These are phyloP conservation scores for Parauchenoglanis ngamensis DNA, from an alignment of 2,797 vertebrate species.

Conservation along the genomic window DNA sequence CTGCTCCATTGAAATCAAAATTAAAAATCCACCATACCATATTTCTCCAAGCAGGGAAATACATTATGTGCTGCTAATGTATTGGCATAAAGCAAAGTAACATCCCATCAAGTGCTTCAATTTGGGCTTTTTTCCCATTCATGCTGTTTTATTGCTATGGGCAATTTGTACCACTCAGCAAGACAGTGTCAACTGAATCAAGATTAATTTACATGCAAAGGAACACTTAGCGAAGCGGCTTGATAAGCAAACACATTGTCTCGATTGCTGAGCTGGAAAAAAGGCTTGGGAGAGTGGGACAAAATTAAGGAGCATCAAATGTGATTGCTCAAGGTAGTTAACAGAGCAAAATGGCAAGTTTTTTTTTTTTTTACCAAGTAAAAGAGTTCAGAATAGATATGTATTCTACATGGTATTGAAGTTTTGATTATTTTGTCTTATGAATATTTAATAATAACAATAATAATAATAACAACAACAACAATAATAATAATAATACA, in stretches of 20 bases:
- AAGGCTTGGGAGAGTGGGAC: conserved; percentile 67
- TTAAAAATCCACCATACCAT: conserved; percentile 97
- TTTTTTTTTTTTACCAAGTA: conserved; percentile 22
- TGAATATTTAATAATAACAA: not conserved
- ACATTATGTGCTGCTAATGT: conserved; percentile 98
- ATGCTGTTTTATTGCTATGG: conserved; percentile 98
- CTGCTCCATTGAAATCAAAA: conserved; percentile 93
- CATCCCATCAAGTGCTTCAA: conserved; percentile 96
- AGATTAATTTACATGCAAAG: conserved; percentile 99
- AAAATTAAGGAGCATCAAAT: conserved; percentile 96
- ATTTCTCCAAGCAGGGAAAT: conserved; percentile 95
- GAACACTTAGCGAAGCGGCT: conserved; percentile 97
- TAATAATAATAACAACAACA: too few relatives aligned
- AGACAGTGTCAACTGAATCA: conserved; percentile 99
- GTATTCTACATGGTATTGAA: conserved; percentile 3
- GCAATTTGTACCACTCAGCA: conserved; percentile 99
- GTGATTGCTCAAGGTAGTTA: conserved; percentile 83
- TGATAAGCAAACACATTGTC: conserved; percentile 96
- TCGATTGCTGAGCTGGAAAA: conserved; percentile 92
- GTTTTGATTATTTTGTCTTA: not conserved
- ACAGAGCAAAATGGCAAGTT: conserved; percentile 56
- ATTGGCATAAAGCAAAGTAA: conserved; percentile 98
- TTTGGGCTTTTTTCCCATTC: conserved; percentile 81
- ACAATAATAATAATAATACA: too few relatives aligned
- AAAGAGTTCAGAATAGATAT: conserved; percentile 5